Percentiles rank a stretch among this genome's conserved stretches.
phyloP scores from a whole-genome alignment of 2,888 invertebrate genomes.

The Eupeodes latifasciatus region DNA sequence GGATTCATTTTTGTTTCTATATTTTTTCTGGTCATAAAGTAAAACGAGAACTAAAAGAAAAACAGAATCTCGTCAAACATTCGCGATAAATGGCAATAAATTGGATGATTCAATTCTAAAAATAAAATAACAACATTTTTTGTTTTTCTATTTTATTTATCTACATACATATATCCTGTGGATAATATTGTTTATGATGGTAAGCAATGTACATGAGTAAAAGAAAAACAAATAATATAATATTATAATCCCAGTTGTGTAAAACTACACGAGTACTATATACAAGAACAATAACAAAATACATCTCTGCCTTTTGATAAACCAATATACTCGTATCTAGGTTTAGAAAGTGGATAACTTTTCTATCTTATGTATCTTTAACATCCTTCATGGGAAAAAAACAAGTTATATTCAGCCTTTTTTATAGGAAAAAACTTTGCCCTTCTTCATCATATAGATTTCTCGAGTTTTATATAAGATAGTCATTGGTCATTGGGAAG shows the following conservation, averaged over 20 bases:
- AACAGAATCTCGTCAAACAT: constrained; percentile 45
- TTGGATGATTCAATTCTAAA: constrained; percentile 56
- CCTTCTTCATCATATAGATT: background rate
- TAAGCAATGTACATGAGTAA: background rate
- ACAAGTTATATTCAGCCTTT: background rate
- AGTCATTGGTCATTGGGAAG: background rate
- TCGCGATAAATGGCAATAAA: constrained; percentile 65
- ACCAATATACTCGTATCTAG: background rate
- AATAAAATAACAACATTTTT: constrained; percentile 25
- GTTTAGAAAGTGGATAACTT: constrained; percentile 16
- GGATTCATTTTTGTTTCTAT: constrained; percentile 1
- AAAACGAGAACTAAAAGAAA: background rate
- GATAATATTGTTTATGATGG: constrained; percentile 29
- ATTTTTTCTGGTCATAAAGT: constrained; percentile 8
- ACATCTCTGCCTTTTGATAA: background rate
- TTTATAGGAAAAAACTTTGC: constrained; percentile 3
- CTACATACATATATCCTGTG: background rate
- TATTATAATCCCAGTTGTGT: constrained; percentile 26
- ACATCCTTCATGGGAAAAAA: background rate
- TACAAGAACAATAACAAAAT: background rate
- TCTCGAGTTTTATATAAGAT: background rate
- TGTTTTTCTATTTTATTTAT: background rate
- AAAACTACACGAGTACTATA: constrained; percentile 12
- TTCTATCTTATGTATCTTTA: constrained; percentile 8
- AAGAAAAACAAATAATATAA: constrained; percentile 35